Base-by-base conservation (phyloP, 1,140 invertebrate species). In the Nymphalis io region DNA sequence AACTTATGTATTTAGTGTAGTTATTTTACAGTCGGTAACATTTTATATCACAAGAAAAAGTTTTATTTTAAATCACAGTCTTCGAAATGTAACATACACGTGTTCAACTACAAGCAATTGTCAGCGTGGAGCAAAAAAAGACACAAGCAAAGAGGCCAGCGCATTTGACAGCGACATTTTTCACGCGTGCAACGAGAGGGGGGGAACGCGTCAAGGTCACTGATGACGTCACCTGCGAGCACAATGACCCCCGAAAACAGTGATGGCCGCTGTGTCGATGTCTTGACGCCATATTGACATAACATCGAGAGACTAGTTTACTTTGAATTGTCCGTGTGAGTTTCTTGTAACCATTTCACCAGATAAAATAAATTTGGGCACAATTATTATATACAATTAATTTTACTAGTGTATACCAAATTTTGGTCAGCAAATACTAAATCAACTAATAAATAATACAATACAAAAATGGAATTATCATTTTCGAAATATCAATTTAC, bases 211-310 rank as follows among this genome's bases (percentile, higher is more conserved):
- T 85, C 85, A 90, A 90, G 88, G 88, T 90, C 87, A 88, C 76
- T 69, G 27, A 74, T 90, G 88, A 89, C 88, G 88, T 89, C 85
- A 88, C 76, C 68, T 63, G 51, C 66, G 78, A 70, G 84, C 75
- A 72, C 86, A 83, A 80, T 84, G 87, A 90, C 87, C 88, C 80
- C 81, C 83, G 77, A 85, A 88, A 88, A 75, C 73, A 79, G 73
- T 77, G 76, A 78, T 76, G 74, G 79, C 73, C 70, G 73, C 63
- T 42, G 73, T 66, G 61, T 63, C 61, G 60, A 60, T 64, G 64
- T 55, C 33, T 59, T 46, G 61, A 69, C 55, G 73, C 46, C 66
- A 68, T 44, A 61, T 72, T 75, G 64, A 63, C 63, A 60, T 64
- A 57, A 42, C 51, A 57, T 42, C 16, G 38, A 64, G 60, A 27